Percentiles rank a stretch among this genome's conserved stretches.
phyloP scores from a whole-genome alignment of 2,113 vertebrate genomes.

The Hemiprocne comata region DNA sequence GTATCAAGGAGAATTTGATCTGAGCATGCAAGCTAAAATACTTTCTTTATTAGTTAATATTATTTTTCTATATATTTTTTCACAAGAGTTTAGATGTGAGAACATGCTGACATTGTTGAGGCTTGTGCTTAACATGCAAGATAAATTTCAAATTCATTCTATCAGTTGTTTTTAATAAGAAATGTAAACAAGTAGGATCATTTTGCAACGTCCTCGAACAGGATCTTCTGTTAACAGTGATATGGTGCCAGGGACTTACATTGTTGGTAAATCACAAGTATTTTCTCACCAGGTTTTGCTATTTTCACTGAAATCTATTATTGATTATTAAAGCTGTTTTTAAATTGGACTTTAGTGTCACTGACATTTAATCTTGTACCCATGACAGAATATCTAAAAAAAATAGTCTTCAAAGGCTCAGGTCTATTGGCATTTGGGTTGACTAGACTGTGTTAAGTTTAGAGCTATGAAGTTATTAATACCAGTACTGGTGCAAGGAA shows the following conservation, averaged over 20 bases:
- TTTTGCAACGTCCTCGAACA: conserved; percentile 23
- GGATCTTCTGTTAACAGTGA: conserved; percentile 1
- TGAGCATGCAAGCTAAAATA: neutral
- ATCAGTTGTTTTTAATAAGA: conserved; percentile 58
- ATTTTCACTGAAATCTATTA: neutral
- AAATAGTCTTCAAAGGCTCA: neutral
- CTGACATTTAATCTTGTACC: neutral
- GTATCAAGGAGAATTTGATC: neutral
- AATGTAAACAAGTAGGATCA: conserved; percentile 61
- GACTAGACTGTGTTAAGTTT: neutral
- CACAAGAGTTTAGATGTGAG: neutral
- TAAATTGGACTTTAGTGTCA: neutral
- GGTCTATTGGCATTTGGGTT: neutral
- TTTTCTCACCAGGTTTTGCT: neutral
- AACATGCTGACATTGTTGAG: conserved; percentile 65
- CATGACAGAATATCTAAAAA: neutral
- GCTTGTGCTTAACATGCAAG: conserved; percentile 41
- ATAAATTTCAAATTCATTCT: conserved; percentile 67
- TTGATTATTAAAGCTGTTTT: neutral
- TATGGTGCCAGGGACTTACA: neutral
- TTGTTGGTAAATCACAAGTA: neutral
- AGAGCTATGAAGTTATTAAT: neutral
- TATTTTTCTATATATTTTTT: neutral
- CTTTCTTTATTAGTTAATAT: neutral
- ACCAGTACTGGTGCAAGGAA: neutral